A percentile compares a stretch with the other conserved stretches of the same genome.
Conservation (phyloP, 1,140 invertebrate species). For the Eurosta solidaginis region DNA sequence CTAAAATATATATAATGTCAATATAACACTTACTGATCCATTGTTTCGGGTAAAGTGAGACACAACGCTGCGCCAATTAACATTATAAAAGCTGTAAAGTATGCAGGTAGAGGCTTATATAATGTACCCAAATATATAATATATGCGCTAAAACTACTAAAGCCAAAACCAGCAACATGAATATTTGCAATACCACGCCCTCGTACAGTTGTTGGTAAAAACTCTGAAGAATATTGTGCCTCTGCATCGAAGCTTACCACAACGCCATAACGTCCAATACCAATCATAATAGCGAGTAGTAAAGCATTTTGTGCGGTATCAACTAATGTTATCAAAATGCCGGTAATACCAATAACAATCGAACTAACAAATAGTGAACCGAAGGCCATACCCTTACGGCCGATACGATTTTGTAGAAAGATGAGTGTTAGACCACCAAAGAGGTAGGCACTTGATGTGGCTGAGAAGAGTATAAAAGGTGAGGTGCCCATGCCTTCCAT, state of each 20-base stretch:
- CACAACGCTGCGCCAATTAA: slow-evolving; percentile 63
- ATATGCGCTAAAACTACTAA: slow-evolving; percentile 51
- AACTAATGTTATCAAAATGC: slow-evolving; percentile 50
- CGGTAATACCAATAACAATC: slow-evolving; percentile 60
- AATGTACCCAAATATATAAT: slow-evolving; percentile 58
- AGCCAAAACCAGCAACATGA: slow-evolving; percentile 64
- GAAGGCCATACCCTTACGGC: slow-evolving; percentile 65
- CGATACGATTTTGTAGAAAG: slow-evolving; percentile 64
- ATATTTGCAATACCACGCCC: slow-evolving; percentile 64
- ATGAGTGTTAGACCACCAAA: slow-evolving; percentile 65
- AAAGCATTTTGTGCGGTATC: slow-evolving; percentile 39
- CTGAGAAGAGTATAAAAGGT: slow-evolving; percentile 64
- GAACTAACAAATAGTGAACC: slow-evolving; percentile 62
- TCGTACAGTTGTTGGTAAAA: slow-evolving; percentile 69
- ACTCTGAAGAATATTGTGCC: slow-evolving; percentile 69
- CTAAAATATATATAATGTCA: background rate
- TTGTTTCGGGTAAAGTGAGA: slow-evolving; percentile 68
- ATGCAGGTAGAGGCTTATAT: slow-evolving; percentile 63
- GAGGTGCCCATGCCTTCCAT: slow-evolving; percentile 65
- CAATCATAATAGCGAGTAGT: slow-evolving; percentile 51
- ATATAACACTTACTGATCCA: slow-evolving; percentile 55
- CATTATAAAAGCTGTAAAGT: slow-evolving; percentile 64
- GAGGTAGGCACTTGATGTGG: slow-evolving; percentile 62
- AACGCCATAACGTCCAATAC: slow-evolving; percentile 66
- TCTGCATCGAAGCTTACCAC: slow-evolving; percentile 69